Base-by-base conservation (phyloP, 2,113 vertebrate genomes). In the Lutjanus erythropterus region DNA sequence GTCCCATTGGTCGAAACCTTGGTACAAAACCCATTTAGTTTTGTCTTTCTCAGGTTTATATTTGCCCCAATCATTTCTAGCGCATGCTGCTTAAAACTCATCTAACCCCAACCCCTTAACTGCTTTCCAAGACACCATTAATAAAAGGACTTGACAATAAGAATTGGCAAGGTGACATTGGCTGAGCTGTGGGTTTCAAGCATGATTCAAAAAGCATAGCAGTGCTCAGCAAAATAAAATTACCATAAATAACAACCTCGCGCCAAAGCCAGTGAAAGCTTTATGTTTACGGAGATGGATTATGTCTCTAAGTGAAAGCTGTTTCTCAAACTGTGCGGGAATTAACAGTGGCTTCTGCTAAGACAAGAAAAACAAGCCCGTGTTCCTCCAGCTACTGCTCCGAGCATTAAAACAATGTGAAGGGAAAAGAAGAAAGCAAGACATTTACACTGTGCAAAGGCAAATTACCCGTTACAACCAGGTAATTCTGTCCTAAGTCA, bases 241-340 rank as follows among this genome's bases (percentile, higher is more conserved):
- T n/a, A 52, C 44, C 65, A 78, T 49, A 71, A 75, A 66, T 42
- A 75, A 69, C 9, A 27, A 6, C 19, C 18, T 23, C 37, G 56
- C 35, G 52, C 58, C 19, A 27, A 61, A 64, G n/a, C 33, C 47
- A 41, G 3, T n/a, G 6, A 50, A 42, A 4, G n/a, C 5, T 44
- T 79, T 23, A 39, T 64, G 37, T 69, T 59, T 25, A 11, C n/a
- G 15, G 52, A 49, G 53, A 67, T 67, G n/a, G 47, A 60, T 31
- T 39, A 21, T 23, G 41, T 27, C 49, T 47, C 12, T 49, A n/a
- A 18, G 50, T 42, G 44, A 42, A 58, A 31, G 41, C 2, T 12
- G 4, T 62, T 72, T 71, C 61, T 68, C 62, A 60, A 21, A 12
- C 46, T 23, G 59, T 53, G 44, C 37, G n/a, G 42, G 49, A 74